A percentile compares a stretch with the other conserved stretches of the same genome.
Evolutionary conservation across 2,888 invertebrate genomes (phyloP).

Genomic region (Cacoxenus indagator): DNA sequence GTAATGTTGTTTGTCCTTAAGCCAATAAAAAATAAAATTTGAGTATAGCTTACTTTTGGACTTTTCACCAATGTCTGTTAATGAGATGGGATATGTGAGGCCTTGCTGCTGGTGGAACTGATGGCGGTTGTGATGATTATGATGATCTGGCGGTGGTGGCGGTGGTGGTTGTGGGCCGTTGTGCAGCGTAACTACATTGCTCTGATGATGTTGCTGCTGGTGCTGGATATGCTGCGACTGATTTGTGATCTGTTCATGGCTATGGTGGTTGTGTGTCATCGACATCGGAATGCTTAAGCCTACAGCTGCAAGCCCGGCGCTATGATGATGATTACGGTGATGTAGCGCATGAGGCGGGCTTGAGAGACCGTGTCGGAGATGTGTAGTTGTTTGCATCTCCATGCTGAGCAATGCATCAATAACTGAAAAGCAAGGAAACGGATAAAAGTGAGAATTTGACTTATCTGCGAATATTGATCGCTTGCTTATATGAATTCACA

Average conservation of each 20-base stretch:
- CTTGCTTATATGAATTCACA: conserved; percentile 29
- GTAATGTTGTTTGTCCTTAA: background rate
- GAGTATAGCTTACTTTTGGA: conserved; percentile 45
- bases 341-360: conserved; percentile 49
- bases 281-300: too few relatives aligned
- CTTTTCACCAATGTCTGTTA: conserved; percentile 47
- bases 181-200: background rate
- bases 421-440: conserved; percentile 36
- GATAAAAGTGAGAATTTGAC: background rate
- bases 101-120: conserved; percentile 21
- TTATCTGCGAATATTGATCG: background rate
- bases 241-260: background rate
- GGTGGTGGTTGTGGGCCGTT: background rate
- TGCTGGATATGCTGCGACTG: conserved; percentile 4
- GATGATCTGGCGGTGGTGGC: conserved; percentile 8
- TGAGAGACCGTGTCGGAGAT: conserved; percentile 63
- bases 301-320: conserved; percentile 19
- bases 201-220: background rate
- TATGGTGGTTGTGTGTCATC: background rate
- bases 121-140: background rate
- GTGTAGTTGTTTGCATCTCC: conserved; percentile 68
- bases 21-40: background rate
- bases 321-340: conserved; percentile 40
- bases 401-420: conserved; percentile 65
- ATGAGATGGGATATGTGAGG: background rate